Conservation (phyloP, 2,113 vertebrate species). For the Rhinoptilus africanus region DNA sequence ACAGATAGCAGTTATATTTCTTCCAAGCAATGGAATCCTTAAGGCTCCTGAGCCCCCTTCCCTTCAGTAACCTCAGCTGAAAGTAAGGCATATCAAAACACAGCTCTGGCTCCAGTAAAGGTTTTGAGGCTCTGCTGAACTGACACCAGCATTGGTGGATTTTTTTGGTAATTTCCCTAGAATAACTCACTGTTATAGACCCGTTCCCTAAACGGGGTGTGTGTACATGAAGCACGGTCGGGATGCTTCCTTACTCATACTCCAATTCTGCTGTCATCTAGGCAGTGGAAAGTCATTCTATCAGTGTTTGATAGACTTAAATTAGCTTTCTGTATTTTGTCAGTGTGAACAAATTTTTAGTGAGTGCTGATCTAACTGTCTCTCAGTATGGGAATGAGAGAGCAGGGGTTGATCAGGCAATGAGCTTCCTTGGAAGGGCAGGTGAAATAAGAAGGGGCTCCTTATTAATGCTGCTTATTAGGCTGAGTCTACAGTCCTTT, state of each 20-base stretch:
- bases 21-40: background rate
- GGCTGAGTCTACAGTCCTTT: background rate
- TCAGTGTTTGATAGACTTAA: background rate
- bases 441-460: background rate
- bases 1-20: background rate
- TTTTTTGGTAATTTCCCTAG: background rate
- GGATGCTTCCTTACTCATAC: background rate
- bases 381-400: background rate
- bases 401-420: background rate
- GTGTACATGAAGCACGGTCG: background rate
- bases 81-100: background rate
- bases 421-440: background rate
- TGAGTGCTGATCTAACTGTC: background rate
- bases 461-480: background rate
- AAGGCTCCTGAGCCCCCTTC: background rate
- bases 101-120: background rate
- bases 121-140: background rate
- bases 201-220: rapidly evolving
- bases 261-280: background rate
- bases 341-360: background rate
- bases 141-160: background rate
- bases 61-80: background rate
- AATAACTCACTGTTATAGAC: background rate
- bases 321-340: background rate
- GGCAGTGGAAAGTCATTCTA: background rate